Conservation (phyloP, 2,888 invertebrate genomes). For the Hirtodrosophila duncani region DNA sequence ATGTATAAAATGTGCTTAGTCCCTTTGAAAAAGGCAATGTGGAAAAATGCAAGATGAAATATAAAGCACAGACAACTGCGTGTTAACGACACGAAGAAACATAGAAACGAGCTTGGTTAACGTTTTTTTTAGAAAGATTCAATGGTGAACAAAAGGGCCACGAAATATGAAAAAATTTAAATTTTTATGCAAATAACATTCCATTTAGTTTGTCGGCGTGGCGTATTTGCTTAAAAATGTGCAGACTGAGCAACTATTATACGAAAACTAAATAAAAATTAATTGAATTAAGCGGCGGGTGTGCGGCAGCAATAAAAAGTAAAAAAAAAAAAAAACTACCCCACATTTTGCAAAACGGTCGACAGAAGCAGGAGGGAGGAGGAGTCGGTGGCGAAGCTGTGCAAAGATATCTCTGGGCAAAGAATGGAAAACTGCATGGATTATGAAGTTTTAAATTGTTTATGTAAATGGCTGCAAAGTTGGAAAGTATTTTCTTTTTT, state of each 20-base stretch:
- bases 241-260: conserved; percentile 62
- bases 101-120: conserved; percentile 3
- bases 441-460: conserved; percentile 51
- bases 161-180: conserved; percentile 27
- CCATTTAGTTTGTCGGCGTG: conserved; percentile 59
- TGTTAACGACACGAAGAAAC: conserved; percentile 36
- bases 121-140: conserved; percentile 12
- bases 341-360: conserved; percentile 17
- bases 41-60: conserved; percentile 21
- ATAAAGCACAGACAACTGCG: conserved; percentile 47
- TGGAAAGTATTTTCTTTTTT: no score
- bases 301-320: conserved; percentile 8
- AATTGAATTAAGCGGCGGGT: conserved; percentile 63
- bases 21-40: conserved; percentile 22
- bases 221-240: conserved; percentile 65
- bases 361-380: background rate
- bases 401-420: conserved; percentile 46
- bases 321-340: conserved; percentile 12
- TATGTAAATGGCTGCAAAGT: conserved; percentile 30
- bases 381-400: conserved; percentile 20
- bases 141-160: conserved; percentile 3
- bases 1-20: conserved; percentile 58
- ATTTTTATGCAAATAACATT: conserved; percentile 69
- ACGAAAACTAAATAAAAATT: conserved; percentile 69
- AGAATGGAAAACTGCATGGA: conserved; percentile 39